These are phyloP conservation scores for Leptinotarsa defecta DNA, from an alignment of 1,140 invertebrate species.

Conservation along the genomic window DNA sequence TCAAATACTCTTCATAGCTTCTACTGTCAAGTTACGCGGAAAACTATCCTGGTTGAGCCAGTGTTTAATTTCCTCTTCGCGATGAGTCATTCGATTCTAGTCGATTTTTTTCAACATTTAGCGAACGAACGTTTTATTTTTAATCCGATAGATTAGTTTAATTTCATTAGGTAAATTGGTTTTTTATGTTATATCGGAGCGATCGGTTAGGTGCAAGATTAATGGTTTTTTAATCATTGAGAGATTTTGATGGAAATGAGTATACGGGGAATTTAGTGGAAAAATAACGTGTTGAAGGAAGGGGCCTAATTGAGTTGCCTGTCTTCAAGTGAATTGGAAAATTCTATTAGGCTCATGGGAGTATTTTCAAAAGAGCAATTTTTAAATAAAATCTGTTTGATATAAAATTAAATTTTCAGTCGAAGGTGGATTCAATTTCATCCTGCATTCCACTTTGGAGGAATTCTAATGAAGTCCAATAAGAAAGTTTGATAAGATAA, in stretches of 20 bases:
- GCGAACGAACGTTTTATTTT: conserved; percentile 10
- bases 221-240: conserved; percentile 24
- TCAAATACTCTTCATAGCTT: not conserved
- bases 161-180: conserved; percentile 27
- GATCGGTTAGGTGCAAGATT: conserved; percentile 14
- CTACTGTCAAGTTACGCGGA: not conserved
- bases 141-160: conserved; percentile 24
- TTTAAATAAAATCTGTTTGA: no score
- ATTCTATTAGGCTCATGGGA: not conserved
- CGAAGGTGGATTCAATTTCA: no score
- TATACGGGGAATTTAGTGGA: not conserved
- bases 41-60: not conserved
- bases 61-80: conserved; percentile 1
- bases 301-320: not conserved
- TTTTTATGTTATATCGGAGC: conserved; percentile 3
- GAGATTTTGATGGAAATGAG: conserved; percentile 8
- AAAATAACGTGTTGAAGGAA: conserved; percentile 5
- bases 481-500: no score
- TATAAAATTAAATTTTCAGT: no score
- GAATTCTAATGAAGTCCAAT: no score
- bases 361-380: no score
- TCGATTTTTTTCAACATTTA: conserved; percentile 11
- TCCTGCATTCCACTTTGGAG: no score
- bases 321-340: not conserved
- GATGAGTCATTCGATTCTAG: conserved; percentile 9